Evolutionary conservation across 1,140 invertebrate species (phyloP).

Genomic region (Zaprionus tsacasi): DNA sequence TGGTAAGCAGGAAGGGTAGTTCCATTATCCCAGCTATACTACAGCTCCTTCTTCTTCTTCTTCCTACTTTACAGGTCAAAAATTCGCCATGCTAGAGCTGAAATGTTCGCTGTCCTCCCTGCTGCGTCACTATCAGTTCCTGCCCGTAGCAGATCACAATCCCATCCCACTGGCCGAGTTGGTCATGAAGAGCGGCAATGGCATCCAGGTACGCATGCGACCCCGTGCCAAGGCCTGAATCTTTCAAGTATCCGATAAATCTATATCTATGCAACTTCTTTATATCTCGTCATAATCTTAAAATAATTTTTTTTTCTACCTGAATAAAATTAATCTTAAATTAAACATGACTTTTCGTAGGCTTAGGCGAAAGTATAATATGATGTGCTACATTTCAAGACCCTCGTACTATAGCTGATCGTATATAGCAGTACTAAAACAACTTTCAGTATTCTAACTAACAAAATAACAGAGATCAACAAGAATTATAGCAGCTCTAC

Average conservation of each 20-base stretch:
- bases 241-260: background rate
- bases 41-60: background rate
- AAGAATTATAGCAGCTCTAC: background rate
- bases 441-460: background rate
- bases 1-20: slow-evolving; percentile 83
- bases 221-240: slow-evolving; percentile 39
- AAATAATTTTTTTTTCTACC: background rate
- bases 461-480: background rate
- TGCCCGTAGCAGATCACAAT: slow-evolving; percentile 68
- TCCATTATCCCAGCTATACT: background rate
- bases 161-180: slow-evolving; percentile 74
- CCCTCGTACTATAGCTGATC: too few relatives aligned
- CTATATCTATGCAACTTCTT: background rate
- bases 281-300: background rate
- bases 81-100: slow-evolving; percentile 85
- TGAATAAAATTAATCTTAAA: background rate
- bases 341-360: background rate
- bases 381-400: background rate
- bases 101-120: slow-evolving; percentile 83
- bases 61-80: slow-evolving; percentile 76
- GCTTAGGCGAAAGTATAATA: too few relatives aligned
- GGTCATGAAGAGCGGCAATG: slow-evolving; percentile 84
- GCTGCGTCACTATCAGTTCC: slow-evolving; percentile 78
- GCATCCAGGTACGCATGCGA: slow-evolving; percentile 75
- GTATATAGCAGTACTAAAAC: background rate